Evolutionary conservation across 2,888 invertebrate species (phyloP).

Genomic region (Aleiodes testaceus): DNA sequence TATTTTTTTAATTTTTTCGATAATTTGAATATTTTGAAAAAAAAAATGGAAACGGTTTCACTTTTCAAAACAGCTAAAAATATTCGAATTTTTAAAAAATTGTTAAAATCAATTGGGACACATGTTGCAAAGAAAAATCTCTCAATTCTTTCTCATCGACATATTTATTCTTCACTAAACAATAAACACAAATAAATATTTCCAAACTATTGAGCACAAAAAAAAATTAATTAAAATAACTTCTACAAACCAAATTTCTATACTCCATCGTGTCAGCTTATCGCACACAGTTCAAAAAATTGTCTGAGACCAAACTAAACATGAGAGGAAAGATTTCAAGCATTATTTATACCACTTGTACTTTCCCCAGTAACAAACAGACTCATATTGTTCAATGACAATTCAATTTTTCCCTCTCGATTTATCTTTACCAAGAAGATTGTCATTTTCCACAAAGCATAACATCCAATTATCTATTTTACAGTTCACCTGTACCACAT

Average conservation of each 20-base stretch:
- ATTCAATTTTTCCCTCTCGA: neutral
- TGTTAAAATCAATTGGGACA: too few relatives aligned
- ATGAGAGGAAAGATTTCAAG: slow-evolving; percentile 52
- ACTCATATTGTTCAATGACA: slow-evolving; percentile 18
- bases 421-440: slow-evolving; percentile 27
- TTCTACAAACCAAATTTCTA: slow-evolving; percentile 58
- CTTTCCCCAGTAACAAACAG: slow-evolving; percentile 62
- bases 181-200: slow-evolving; percentile 8
- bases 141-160: too few relatives aligned
- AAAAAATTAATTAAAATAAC: slow-evolving; percentile 19
- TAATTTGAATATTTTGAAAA: too few relatives aligned
- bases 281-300: slow-evolving; percentile 48
- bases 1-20: too few relatives aligned
- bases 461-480: slow-evolving; percentile 14
- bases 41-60: too few relatives aligned
- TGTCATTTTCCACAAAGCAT: slow-evolving; percentile 15
- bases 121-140: too few relatives aligned
- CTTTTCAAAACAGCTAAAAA: too few relatives aligned
- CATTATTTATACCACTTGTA: slow-evolving; percentile 63
- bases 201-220: neutral
- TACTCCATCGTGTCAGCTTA: slow-evolving; percentile 59
- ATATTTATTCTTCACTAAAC: too few relatives aligned
- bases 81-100: too few relatives aligned
- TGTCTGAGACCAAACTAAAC: slow-evolving; percentile 58
- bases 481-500: neutral